phyloP scores from a whole-genome alignment of 2,888 invertebrate genomes.

The Phyllotreta striolata region DNA sequence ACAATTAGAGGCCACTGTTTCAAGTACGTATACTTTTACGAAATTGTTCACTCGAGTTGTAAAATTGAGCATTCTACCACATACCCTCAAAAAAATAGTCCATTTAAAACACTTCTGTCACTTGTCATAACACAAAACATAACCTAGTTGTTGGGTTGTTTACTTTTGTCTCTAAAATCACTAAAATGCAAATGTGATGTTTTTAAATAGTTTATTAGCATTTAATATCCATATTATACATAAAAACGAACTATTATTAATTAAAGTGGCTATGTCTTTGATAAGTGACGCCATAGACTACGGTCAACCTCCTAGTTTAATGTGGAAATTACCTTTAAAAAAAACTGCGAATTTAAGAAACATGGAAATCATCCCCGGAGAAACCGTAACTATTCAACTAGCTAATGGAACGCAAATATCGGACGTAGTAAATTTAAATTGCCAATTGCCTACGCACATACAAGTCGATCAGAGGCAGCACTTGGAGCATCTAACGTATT shows the following conservation, averaged over 20 bases:
- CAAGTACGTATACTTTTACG: slow-evolving; percentile 54
- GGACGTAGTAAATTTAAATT: slow-evolving; percentile 18
- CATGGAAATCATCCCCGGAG: slow-evolving; percentile 21
- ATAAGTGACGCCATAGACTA: slow-evolving; percentile 28
- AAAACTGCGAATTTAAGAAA: slow-evolving; percentile 29
- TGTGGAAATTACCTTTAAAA: slow-evolving; percentile 34
- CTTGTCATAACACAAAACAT: too few species aligned
- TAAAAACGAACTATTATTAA: slow-evolving; percentile 5
- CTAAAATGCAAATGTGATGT: too few species aligned
- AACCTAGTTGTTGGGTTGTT: too few species aligned
- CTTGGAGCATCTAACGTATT: neutral
- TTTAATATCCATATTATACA: too few species aligned
- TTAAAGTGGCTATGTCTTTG: slow-evolving; percentile 21
- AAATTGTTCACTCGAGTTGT: neutral
- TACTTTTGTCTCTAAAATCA: too few species aligned
- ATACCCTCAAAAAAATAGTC: too few species aligned
- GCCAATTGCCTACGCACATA: slow-evolving; percentile 11
- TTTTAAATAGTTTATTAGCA: too few species aligned
- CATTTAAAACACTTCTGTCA: too few species aligned
- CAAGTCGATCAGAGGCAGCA: slow-evolving; percentile 1
- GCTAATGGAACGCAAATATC: slow-evolving; percentile 7
- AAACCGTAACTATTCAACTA: slow-evolving; percentile 27
- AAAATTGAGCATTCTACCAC: too few species aligned
- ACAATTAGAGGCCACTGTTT: slow-evolving; percentile 66
- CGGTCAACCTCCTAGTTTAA: slow-evolving; percentile 22